Conservation (phyloP, 2,797 vertebrate species). For the Falco novaeseelandiae region DNA sequence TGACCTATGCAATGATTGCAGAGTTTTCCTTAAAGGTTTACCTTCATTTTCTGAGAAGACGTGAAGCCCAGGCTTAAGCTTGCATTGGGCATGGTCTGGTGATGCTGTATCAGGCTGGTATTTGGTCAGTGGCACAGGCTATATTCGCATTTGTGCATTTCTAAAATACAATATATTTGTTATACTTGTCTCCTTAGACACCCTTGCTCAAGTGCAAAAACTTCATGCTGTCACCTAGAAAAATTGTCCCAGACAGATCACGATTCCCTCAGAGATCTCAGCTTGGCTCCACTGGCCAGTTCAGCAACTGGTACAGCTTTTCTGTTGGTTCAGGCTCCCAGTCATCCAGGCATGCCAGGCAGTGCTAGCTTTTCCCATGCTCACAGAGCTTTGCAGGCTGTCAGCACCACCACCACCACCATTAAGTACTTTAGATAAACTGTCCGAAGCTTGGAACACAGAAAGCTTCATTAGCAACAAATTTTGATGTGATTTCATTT, state of each 20-base stretch:
- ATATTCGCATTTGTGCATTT: accelerated
- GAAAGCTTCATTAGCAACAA: background rate
- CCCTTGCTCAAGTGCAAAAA: background rate
- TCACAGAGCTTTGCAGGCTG: background rate
- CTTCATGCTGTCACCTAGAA: background rate
- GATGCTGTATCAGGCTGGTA: background rate
- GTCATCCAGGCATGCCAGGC: background rate
- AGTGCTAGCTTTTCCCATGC: background rate
- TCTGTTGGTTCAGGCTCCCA: background rate
- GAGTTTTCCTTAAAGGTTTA: background rate
- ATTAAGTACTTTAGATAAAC: background rate
- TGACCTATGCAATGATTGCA: background rate
- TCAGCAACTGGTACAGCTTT: background rate
- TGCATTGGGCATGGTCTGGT: accelerated
- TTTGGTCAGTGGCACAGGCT: background rate
- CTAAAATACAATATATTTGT: background rate
- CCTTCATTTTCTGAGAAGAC: background rate
- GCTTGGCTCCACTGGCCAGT: background rate
- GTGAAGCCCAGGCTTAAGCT: background rate
- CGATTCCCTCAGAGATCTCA: background rate
- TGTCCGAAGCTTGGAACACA: background rate
- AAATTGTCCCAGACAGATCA: background rate
- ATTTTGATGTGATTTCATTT: background rate
- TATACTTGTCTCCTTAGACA: background rate
- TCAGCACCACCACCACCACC: background rate